phyloP scores from a whole-genome alignment of 2,113 vertebrate species.

The Rallus limicola region DNA sequence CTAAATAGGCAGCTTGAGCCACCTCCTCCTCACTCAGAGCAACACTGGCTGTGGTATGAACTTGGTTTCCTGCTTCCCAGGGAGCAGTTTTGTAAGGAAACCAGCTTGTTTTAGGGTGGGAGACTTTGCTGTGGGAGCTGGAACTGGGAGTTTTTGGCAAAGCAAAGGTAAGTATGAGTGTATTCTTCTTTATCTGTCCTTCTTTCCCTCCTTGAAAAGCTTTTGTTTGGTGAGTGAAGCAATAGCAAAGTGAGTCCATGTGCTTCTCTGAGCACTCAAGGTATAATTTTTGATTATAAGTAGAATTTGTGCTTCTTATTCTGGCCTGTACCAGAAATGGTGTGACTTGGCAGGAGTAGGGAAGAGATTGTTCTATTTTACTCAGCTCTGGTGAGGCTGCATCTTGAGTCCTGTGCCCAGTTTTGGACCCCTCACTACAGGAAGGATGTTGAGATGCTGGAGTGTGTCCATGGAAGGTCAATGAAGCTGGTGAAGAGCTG shows the following conservation, averaged over 20 bases:
- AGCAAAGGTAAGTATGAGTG: accelerated
- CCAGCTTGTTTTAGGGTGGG: not conserved
- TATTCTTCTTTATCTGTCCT: not conserved
- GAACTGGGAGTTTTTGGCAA: accelerated
- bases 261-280: not conserved
- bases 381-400: too few relatives aligned
- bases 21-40: not conserved
- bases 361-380: too few relatives aligned
- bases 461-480: too few relatives aligned
- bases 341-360: too few relatives aligned
- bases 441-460: too few relatives aligned
- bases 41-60: accelerated
- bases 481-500: too few relatives aligned
- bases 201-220: not conserved
- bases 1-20: not conserved
- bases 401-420: too few relatives aligned
- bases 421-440: too few relatives aligned
- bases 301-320: too few relatives aligned
- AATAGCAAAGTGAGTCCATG: not conserved
- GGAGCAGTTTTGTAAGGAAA: not conserved
- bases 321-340: too few relatives aligned
- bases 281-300: not conserved
- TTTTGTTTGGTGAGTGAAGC: not conserved
- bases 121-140: accelerated
- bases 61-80: not conserved